Conservation (phyloP, 2,113 vertebrate genomes). For the Echinops telfairi region DNA sequence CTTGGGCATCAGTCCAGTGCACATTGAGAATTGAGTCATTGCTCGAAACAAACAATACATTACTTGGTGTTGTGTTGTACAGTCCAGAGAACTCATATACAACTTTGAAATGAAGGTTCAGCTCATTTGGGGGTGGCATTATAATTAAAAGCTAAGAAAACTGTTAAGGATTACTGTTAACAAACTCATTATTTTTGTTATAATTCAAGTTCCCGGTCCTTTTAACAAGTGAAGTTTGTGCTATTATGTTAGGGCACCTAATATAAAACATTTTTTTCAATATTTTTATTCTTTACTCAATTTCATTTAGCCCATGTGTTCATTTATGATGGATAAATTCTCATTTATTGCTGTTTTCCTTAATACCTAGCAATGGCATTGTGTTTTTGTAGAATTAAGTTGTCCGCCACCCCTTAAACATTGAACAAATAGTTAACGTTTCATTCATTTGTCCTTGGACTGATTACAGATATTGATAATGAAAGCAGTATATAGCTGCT, state of each 20-base stretch:
- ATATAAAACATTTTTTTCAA: neutral
- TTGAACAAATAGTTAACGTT: neutral
- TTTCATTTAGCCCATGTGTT: neutral
- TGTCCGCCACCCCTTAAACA: neutral
- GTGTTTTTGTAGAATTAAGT: conserved; percentile 15
- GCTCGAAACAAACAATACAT: neutral
- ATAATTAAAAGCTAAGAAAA: conserved; percentile 17
- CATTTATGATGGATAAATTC: conserved; percentile 3
- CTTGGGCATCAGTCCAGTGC: neutral
- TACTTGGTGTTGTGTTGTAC: conserved; percentile 17
- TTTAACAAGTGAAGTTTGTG: neutral
- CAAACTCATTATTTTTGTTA: conserved; percentile 1
- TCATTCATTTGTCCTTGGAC: conserved; percentile 5
- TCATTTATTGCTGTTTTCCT: conserved; percentile 19
- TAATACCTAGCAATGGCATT: conserved; percentile 37
- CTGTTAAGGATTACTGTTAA: neutral
- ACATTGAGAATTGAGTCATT: neutral
- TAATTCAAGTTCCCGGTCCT: neutral
- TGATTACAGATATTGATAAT: neutral
- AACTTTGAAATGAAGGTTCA: conserved; percentile 47
- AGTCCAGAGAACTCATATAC: neutral
- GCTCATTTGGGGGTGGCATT: neutral
- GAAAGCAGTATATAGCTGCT: neutral
- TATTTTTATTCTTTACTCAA: neutral
- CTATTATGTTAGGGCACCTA: neutral